Conservation (phyloP, 2,797 vertebrate genomes). For the Pampus argenteus region DNA sequence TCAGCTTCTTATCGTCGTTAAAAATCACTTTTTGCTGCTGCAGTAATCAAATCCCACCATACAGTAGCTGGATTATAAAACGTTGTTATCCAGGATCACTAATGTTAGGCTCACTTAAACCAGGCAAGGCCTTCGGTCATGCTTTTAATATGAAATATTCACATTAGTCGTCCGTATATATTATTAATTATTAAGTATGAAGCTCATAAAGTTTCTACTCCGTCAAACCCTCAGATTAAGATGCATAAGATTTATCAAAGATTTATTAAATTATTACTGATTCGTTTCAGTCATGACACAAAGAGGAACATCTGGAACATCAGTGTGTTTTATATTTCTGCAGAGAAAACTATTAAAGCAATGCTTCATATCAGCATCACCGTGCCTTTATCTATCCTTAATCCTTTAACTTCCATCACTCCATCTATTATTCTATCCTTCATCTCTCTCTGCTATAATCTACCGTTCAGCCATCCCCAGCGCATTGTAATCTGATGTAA, state of each 20-base stretch:
- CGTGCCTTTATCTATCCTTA: constrained; percentile 41
- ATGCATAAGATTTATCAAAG: too few species aligned
- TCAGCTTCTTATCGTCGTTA: neutral
- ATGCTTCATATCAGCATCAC: constrained; percentile 5
- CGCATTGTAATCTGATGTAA: constrained; percentile 81
- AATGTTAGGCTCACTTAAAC: neutral
- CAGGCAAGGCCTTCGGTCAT: neutral
- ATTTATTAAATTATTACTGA: neutral
- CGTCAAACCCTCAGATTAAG: too few species aligned
- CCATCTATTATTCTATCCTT: constrained; percentile 61
- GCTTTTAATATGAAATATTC: constrained; percentile 10
- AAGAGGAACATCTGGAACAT: constrained; percentile 14
- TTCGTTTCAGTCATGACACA: neutral
- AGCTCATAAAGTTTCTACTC: too few species aligned
- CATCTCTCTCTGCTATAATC: constrained; percentile 69
- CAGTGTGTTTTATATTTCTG: neutral
- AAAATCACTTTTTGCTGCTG: neutral
- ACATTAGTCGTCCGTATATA: neutral
- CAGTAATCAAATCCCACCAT: neutral
- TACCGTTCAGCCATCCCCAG: constrained; percentile 64
- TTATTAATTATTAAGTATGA: neutral
- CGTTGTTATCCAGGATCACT: neutral
- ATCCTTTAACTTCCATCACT: constrained; percentile 59
- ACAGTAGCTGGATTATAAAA: constrained; percentile 1
- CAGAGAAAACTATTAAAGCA: neutral